Base-by-base conservation (phyloP, 1,140 invertebrate species). In the Drosophila subpulchrella region DNA sequence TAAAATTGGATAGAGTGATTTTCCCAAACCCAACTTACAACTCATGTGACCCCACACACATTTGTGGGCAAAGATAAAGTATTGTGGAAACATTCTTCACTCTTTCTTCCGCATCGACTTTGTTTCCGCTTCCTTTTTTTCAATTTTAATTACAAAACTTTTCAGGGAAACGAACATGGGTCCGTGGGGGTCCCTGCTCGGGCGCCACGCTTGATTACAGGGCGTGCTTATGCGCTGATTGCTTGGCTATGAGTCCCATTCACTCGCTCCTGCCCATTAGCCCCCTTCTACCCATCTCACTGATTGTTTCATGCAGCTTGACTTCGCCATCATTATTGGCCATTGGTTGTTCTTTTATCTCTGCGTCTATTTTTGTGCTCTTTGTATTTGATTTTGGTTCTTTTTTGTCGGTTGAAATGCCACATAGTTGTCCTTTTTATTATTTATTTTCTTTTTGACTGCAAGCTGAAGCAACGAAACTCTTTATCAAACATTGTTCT, bases 121-220 rank as follows among this genome's bases (percentile, higher is more conserved):
- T 61, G 48, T 48, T 61, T 57, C 48, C 55, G 5, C 27, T 27
- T 46, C 55, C 55, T 68, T 65, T 83, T 84, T 77, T 73, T 48
- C 78, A 90, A 85, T 89, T 89, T 89, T 89, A 89, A 89, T 89
- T 89, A 81, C 88, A 90, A 89, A 89, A 89, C 85, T 89, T 89
- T 89, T 90, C 71, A 32, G 48, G 13, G 42, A 46, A 36, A 5
- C 0, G 30, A 6, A 32, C 53, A 36, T 46, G 38, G 60, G 6
- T 59, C 38, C 60, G 13, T 42, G 27, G 66, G 39, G 62, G 44
- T 56, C 15, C 15, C 32, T 59, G 53, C 10, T 60, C n/a, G 57
- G 76, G 78, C 65, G 78, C 50, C 61, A 77, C 61, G 81, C 78
- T 88, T 86, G 83, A 86, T 86, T 86, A 86, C 83, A 88, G 83